Base-by-base conservation (phyloP, 2,113 vertebrate genomes). In the Nicator chloris region DNA sequence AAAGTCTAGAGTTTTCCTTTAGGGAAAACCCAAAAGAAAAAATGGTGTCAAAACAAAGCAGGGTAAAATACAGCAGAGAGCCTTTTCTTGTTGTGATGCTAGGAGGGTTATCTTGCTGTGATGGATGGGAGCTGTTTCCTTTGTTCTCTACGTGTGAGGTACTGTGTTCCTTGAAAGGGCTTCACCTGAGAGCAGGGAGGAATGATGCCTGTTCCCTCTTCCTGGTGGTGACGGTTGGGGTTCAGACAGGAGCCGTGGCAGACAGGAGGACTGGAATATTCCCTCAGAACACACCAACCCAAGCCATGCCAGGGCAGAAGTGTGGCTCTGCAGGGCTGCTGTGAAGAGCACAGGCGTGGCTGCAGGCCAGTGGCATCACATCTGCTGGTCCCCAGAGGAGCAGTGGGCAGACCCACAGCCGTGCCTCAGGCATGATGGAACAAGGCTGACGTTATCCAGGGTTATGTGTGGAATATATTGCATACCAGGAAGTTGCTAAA, bases 101-200 rank as follows among this genome's bases (percentile, higher is more conserved):
- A 51, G 20, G 5, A 84, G 33, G 13, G 11, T 70, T 37, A 22
- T 84, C 26, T 45, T 45, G 42, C 35, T 63, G 35, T 30, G 73
- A 45, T 0, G 6, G 30, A 12, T 35, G 33, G 35, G 44, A 77
- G 15, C 10, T 31, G 2, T n/a, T 66, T 54, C 47, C 42, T 27
- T 37, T 14, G 3, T 45, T 70, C 59, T 28, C 60, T 1, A 0
- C 5, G 5, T 13, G 11, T 2, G 5, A 66, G n/a, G 24, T 33
- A 15, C 21, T 15, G 18, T 14, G 16, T 18, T 87, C 31, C 42
- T 73, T 24, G 24, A 24, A 14, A 81, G 31, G 27, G 40, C 31
- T 71, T 60, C n/a, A 21, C 13, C n/a, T n/a, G 51, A 13, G 35
- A 68, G 30, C 30, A 28, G 27, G 47, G 17, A 82, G 20, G 15